These are phyloP conservation scores for Oreochromis grahami DNA, from an alignment of 2,797 vertebrate genomes.

Conservation along the genomic window DNA sequence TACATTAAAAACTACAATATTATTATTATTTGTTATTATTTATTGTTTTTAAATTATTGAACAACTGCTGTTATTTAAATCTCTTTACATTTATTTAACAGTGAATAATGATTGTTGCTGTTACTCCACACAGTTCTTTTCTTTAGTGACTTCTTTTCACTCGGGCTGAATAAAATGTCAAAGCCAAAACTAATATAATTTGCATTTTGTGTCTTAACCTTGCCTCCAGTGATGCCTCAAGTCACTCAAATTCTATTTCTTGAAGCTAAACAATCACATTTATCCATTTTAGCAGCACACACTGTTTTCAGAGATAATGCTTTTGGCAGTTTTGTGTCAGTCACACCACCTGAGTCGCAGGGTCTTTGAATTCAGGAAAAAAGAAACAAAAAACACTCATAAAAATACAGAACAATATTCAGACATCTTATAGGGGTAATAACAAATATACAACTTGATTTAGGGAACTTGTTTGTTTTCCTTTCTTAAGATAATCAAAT, in stretches of 20 bases:
- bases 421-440: background rate
- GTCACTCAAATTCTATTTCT: background rate
- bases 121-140: background rate
- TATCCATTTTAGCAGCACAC: background rate
- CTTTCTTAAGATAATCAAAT: background rate
- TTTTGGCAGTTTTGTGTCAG: background rate
- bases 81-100: background rate
- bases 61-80: background rate
- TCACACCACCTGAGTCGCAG: background rate
- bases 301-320: background rate
- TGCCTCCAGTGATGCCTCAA: background rate
- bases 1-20: background rate
- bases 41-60: background rate
- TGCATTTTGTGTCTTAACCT: background rate
- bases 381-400: accelerated
- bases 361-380: background rate
- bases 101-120: background rate
- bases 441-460: background rate
- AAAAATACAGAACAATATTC: accelerated
- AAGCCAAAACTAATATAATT: background rate
- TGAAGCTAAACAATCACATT: background rate
- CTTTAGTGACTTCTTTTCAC: background rate
- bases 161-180: background rate
- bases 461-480: background rate
- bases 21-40: background rate